phyloP scores from a whole-genome alignment of 2,888 invertebrate species.

The Masnerella sp. region DNA sequence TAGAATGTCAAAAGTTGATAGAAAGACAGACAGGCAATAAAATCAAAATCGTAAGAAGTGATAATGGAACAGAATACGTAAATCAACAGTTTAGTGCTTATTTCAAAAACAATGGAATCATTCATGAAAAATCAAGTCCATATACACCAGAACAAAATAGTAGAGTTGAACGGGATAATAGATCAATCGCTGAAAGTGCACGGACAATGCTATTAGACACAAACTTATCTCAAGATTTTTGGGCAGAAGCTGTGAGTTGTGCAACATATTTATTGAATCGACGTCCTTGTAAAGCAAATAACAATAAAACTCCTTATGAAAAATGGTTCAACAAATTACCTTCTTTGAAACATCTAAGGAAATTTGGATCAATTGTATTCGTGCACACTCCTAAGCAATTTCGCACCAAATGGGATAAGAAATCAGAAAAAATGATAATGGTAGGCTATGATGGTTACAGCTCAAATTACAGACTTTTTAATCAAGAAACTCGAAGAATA shows the following conservation, averaged over 20 bases:
- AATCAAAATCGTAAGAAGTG: slow-evolving; percentile 26
- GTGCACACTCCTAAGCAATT: slow-evolving; percentile 46
- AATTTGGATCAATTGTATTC: slow-evolving; percentile 55
- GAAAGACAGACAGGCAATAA: slow-evolving; percentile 9
- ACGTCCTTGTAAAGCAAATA: slow-evolving; percentile 49
- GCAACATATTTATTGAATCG: slow-evolving; percentile 61
- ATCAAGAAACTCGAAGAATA: slow-evolving; percentile 18
- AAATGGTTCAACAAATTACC: slow-evolving; percentile 58
- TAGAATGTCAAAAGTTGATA: slow-evolving; percentile 15
- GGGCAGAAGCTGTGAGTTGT: slow-evolving; percentile 62
- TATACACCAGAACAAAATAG: slow-evolving; percentile 30
- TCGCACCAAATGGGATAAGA: slow-evolving; percentile 57
- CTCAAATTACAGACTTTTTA: slow-evolving; percentile 41
- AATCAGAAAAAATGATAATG: slow-evolving; percentile 55
- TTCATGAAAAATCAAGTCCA: not conserved
- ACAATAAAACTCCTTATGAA: slow-evolving; percentile 37
- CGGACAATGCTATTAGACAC: slow-evolving; percentile 11
- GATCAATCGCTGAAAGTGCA: slow-evolving; percentile 25
- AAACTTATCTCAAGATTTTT: slow-evolving; percentile 29
- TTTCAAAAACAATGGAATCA: slow-evolving; percentile 1
- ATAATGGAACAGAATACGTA: slow-evolving; percentile 29
- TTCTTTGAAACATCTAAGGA: slow-evolving; percentile 36
- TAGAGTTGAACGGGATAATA: slow-evolving; percentile 25
- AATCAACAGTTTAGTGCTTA: slow-evolving; percentile 10
- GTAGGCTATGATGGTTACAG: slow-evolving; percentile 56